phyloP scores from a whole-genome alignment of 1,140 invertebrate genomes.

The Cherax quadricarinatus region DNA sequence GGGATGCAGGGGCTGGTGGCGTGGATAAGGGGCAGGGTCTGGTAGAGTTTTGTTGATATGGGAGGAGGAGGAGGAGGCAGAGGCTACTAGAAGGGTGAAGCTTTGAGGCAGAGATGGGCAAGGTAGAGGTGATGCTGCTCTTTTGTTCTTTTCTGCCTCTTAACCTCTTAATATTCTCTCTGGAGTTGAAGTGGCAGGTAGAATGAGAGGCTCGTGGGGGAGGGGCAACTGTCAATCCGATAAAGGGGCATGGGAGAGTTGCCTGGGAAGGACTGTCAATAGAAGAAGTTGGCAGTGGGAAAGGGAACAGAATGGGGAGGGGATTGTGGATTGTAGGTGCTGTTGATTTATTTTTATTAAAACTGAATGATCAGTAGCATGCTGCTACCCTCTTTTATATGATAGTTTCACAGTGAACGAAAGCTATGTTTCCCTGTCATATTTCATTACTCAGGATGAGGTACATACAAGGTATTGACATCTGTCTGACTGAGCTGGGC shows the following conservation, averaged over 20 bases:
- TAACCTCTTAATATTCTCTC: constrained; percentile 39
- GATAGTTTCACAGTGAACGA: no score
- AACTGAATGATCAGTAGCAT: no score
- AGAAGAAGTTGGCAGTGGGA: constrained; percentile 2
- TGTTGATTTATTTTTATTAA: no score
- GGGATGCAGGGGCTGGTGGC: neutral
- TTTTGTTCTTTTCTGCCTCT: constrained; percentile 38
- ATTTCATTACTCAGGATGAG: no score
- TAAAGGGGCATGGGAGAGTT: neutral
- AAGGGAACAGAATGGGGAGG: neutral
- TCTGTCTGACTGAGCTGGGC: no score
- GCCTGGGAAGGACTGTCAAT: neutral
- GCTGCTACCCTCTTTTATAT: no score
- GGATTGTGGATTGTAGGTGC: no score
- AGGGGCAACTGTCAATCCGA: neutral
- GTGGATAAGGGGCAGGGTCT: no score
- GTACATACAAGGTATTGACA: no score
- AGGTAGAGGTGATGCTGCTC: constrained; percentile 8
- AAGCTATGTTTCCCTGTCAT: no score
- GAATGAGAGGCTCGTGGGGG: neutral
- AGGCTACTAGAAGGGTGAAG: neutral
- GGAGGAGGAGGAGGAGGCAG: neutral
- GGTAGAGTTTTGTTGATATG: no score
- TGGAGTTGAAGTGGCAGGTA: constrained; percentile 34
- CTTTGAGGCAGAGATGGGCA: neutral